Evolutionary conservation across 2,888 invertebrate genomes (phyloP).

Genomic region (Pandemis cinnamomeana): DNA sequence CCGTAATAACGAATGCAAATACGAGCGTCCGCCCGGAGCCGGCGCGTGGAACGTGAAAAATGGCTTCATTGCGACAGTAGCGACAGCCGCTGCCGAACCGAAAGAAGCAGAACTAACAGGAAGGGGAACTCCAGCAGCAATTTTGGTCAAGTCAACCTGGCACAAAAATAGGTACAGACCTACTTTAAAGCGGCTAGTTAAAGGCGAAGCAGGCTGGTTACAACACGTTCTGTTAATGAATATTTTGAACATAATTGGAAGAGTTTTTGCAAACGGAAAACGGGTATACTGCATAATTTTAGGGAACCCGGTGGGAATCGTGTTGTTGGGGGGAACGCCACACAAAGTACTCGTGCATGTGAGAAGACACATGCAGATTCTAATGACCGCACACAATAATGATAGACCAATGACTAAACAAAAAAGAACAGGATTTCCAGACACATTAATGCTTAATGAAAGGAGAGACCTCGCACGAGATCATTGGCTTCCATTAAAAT

Average conservation of each 20-base stretch:
- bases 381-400: constrained; percentile 32
- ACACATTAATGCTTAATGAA: constrained; percentile 68
- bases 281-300: too few species aligned
- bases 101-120: neutral
- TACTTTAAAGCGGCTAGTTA: neutral
- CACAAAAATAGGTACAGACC: neutral
- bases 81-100: constrained; percentile 35
- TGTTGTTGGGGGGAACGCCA: too few species aligned
- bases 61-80: constrained; percentile 66
- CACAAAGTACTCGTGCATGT: neutral
- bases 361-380: constrained; percentile 29
- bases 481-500: constrained; percentile 77
- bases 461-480: constrained; percentile 66
- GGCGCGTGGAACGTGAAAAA: constrained; percentile 66
- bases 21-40: constrained; percentile 55
- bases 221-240: too few species aligned
- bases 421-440: constrained; percentile 41
- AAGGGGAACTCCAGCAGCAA: too few species aligned
- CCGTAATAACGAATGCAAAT: constrained; percentile 80
- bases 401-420: constrained; percentile 28
- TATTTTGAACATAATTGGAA: too few species aligned
- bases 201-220: neutral
- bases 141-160: too few species aligned
- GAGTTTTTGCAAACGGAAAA: too few species aligned
- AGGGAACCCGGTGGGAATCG: too few species aligned